A percentile compares a stretch with the other conserved stretches of the same genome.
These are phyloP conservation scores for Brenthis hecate DNA, from an alignment of 2,888 invertebrate species.

Conservation along the genomic window DNA sequence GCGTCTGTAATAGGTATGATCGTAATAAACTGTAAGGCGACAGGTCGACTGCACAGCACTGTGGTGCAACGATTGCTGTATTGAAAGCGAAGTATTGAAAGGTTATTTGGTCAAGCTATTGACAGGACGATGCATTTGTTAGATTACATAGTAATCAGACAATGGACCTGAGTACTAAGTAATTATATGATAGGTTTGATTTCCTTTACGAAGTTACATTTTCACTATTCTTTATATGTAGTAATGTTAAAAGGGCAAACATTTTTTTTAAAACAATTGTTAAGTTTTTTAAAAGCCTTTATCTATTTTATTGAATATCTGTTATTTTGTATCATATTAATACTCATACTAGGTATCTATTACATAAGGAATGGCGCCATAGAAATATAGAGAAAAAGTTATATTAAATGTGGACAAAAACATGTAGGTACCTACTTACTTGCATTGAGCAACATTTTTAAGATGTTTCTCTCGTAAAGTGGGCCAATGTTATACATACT, in stretches of 20 bases:
- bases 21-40: constrained; percentile 43
- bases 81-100: constrained; percentile 39
- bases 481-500: constrained; percentile 32
- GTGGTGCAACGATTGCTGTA: constrained; percentile 32
- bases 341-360: no score
- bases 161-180: not conserved
- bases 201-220: not conserved
- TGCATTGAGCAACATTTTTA: constrained; percentile 12
- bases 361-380: no score
- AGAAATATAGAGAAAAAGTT: no score
- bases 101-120: constrained; percentile 38
- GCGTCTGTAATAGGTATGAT: constrained; percentile 40
- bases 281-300: no score
- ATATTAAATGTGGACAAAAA: no score
- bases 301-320: no score
- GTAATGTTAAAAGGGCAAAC: no score
- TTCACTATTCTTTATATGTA: no score
- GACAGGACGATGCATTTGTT: constrained; percentile 24
- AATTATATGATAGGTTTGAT: not conserved
- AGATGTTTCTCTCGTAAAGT: constrained; percentile 20
- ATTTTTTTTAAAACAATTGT: no score
- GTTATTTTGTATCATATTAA: no score
- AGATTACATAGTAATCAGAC: constrained; percentile 7
- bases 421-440: not conserved
- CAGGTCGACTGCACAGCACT: constrained; percentile 44